Percentiles rank a stretch among this genome's conserved stretches.
Conservation (phyloP, 2,113 vertebrate genomes). For the Megaptera novaeangliae region DNA sequence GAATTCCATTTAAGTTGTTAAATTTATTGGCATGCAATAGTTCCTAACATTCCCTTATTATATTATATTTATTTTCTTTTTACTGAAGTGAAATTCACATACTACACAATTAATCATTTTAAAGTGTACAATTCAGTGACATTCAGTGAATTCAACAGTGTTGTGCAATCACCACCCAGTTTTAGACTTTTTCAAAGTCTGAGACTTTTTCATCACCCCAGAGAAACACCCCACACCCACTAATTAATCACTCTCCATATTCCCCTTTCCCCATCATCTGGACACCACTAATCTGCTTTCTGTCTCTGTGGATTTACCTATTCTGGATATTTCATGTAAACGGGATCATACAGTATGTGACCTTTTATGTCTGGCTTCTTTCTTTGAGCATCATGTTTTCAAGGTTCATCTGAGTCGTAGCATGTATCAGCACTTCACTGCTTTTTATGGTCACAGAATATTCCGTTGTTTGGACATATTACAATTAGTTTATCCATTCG, state of each 20-base stretch:
- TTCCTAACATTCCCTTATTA: neutral
- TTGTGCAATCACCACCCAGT: neutral
- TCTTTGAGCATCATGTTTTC: neutral
- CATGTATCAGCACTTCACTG: neutral
- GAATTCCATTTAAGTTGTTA: neutral
- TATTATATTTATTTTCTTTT: neutral
- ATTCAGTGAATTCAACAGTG: neutral
- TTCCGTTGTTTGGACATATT: neutral
- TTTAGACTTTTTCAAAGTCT: neutral
- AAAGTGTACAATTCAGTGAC: neutral
- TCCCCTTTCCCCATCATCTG: neutral
- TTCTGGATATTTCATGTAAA: neutral
- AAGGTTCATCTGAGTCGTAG: neutral
- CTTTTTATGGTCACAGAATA: neutral
- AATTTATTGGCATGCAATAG: neutral
- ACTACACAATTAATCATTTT: neutral
- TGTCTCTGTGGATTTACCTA: neutral
- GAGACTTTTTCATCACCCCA: neutral
- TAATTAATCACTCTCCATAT: neutral
- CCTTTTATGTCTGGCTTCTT: neutral
- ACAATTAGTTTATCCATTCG: neutral
- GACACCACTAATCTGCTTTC: neutral
- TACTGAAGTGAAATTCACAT: neutral
- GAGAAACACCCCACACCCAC: neutral
- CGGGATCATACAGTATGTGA: neutral